Percentiles rank a stretch among this genome's conserved stretches.
phyloP scores from a whole-genome alignment of 2,888 invertebrate species.

The Melanostoma scalare region DNA sequence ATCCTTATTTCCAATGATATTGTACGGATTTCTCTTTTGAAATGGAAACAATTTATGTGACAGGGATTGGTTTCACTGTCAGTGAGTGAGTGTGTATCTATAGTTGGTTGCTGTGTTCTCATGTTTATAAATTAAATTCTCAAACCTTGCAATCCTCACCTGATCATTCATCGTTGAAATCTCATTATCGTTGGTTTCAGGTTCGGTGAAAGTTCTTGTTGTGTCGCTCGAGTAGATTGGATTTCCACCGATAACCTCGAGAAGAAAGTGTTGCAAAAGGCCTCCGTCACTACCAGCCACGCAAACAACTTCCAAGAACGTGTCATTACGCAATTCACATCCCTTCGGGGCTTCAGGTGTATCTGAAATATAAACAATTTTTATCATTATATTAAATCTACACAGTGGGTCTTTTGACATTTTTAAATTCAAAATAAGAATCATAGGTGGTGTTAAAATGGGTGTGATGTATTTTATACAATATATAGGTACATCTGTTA shows the following conservation, averaged over 20 bases:
- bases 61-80: constrained; percentile 66
- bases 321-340: constrained; percentile 88
- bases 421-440: constrained; percentile 50
- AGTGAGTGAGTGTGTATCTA: constrained; percentile 46
- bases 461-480: constrained; percentile 21
- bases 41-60: constrained; percentile 73
- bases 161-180: constrained; percentile 86
- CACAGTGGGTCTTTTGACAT: constrained; percentile 28
- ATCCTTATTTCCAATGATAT: constrained; percentile 70
- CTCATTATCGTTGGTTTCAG: constrained; percentile 83
- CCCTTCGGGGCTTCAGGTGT: constrained; percentile 89
- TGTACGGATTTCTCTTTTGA: constrained; percentile 70
- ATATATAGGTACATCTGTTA: not conserved
- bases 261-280: constrained; percentile 90
- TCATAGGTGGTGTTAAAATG: constrained; percentile 26
- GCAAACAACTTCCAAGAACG: constrained; percentile 87
- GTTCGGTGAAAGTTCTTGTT: constrained; percentile 80
- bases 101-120: constrained; percentile 58
- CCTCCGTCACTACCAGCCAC: constrained; percentile 92
- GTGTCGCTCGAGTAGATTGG: constrained; percentile 82
- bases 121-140: constrained; percentile 73
- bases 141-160: constrained; percentile 81
- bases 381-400: constrained; percentile 50
- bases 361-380: constrained; percentile 83
- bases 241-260: constrained; percentile 88